A percentile compares a stretch with the other conserved stretches of the same genome.
Conservation (phyloP, 1,140 invertebrate genomes). For the Pseudomyrmex cubaensis region DNA sequence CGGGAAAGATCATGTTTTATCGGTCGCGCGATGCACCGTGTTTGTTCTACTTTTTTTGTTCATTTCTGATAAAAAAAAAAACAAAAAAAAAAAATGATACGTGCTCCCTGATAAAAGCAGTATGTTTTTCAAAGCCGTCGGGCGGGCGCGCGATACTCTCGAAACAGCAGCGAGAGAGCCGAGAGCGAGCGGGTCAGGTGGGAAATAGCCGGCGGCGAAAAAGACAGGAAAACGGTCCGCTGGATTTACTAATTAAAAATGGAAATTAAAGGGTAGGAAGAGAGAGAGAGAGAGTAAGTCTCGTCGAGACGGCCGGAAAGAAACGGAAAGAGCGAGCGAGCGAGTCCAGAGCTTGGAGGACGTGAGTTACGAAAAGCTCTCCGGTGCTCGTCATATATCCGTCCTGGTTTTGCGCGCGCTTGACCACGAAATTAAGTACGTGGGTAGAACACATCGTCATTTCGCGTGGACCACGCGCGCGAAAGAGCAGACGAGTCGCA, state of each 20-base stretch:
- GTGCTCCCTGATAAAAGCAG: constrained; percentile 30
- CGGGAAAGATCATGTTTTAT: constrained; percentile 52
- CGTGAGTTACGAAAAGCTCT: neutral
- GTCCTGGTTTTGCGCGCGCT: constrained; percentile 28
- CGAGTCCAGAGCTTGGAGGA: neutral
- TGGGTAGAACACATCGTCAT: constrained; percentile 2
- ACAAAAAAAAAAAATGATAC: constrained; percentile 26
- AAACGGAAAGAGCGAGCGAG: neutral
- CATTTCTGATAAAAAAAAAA: constrained; percentile 15
- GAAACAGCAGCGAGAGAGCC: neutral
- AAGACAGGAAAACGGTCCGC: constrained; percentile 47
- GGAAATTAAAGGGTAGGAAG: constrained; percentile 46
- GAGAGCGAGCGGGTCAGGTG: neutral
- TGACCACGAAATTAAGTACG: constrained; percentile 42
- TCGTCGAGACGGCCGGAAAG: neutral
- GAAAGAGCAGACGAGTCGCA: neutral
- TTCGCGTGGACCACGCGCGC: neutral
- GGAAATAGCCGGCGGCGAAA: constrained; percentile 7
- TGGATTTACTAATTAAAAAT: constrained; percentile 66
- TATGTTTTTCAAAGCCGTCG: constrained; percentile 43
- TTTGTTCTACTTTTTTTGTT: constrained; percentile 26
- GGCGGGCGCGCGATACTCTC: constrained; percentile 16
- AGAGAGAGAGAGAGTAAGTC: neutral
- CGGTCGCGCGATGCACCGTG: constrained; percentile 14
- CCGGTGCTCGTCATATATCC: constrained; percentile 17